Conservation (phyloP, 2,797 vertebrate genomes). For the Rhabdomys pumilio region DNA sequence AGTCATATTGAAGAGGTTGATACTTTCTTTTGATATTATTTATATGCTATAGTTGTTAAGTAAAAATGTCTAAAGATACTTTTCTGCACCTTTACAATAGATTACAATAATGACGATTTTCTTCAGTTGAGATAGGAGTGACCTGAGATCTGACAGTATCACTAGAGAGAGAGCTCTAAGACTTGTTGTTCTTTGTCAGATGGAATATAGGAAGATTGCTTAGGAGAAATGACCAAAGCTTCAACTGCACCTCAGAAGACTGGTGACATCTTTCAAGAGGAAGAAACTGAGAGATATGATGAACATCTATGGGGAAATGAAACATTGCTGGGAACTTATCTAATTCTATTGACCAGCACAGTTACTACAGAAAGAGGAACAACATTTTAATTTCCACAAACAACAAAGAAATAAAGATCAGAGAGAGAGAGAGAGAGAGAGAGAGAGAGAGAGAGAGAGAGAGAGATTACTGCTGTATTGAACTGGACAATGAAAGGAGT, state of each 20-base stretch:
- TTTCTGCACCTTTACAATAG: neutral
- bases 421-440: too few relatives aligned
- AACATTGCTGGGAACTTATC: neutral
- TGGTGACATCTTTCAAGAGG: neutral
- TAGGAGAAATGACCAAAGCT: neutral
- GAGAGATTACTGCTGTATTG: neutral
- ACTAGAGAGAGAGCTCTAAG: accelerated
- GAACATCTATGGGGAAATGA: neutral
- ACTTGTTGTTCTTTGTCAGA: neutral
- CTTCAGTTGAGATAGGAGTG: neutral
- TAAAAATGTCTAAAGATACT: neutral
- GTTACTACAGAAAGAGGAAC: neutral
- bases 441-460: neutral
- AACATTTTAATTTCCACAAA: neutral
- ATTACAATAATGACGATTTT: neutral
- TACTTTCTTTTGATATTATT: neutral
- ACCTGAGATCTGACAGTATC: neutral
- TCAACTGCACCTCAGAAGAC: neutral
- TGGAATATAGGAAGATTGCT: neutral
- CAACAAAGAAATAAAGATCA: neutral
- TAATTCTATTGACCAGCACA: neutral
- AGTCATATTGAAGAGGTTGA: neutral
- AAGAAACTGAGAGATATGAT: neutral
- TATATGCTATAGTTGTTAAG: neutral
- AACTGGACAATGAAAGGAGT: neutral